A percentile compares a stretch with the other conserved stretches of the same genome.
Evolutionary conservation across 1,140 invertebrate species (phyloP).

Genomic region (Lycorma delicatula): DNA sequence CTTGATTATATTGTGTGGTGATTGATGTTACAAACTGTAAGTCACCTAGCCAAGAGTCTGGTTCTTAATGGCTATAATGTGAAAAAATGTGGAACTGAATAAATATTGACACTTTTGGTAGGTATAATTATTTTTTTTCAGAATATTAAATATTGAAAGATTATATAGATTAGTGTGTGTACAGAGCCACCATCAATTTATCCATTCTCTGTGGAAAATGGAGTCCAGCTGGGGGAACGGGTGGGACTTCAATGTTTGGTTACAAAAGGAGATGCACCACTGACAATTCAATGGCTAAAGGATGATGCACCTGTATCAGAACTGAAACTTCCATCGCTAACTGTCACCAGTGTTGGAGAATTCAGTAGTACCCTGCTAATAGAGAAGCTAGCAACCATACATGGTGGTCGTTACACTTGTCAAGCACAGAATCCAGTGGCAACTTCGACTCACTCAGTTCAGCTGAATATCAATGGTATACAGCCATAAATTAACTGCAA

Average conservation of each 20-base stretch:
- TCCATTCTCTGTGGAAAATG: slow-evolving; percentile 50
- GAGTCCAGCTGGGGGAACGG: slow-evolving; percentile 50
- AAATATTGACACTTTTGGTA: background rate
- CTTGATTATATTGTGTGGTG: too few species aligned
- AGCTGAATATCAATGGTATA: slow-evolving; percentile 54
- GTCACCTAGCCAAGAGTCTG: too few species aligned
- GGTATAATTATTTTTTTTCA: background rate
- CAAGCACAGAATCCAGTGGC: slow-evolving; percentile 50
- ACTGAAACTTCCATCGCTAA: slow-evolving; percentile 15
- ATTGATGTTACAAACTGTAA: too few species aligned
- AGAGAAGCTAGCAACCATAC: slow-evolving; percentile 47
- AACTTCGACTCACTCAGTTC: slow-evolving; percentile 48
- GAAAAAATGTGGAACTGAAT: too few species aligned
- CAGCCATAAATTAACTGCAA: too few species aligned
- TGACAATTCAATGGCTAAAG: slow-evolving; percentile 64
- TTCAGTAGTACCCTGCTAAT: slow-evolving; percentile 54
- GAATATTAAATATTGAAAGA: background rate
- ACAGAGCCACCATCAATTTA: slow-evolving; percentile 55
- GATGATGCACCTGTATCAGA: slow-evolving; percentile 43
- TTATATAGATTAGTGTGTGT: too few species aligned
- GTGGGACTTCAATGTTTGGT: slow-evolving; percentile 56
- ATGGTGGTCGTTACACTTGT: slow-evolving; percentile 65
- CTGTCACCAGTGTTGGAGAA: slow-evolving; percentile 30
- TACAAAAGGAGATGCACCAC: slow-evolving; percentile 54
- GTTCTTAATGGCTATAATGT: too few species aligned